Evolutionary conservation across 2,888 invertebrate species (phyloP), one percentile per base, ranked within the genome.

Genomic region (Anticlea derivata): DNA sequence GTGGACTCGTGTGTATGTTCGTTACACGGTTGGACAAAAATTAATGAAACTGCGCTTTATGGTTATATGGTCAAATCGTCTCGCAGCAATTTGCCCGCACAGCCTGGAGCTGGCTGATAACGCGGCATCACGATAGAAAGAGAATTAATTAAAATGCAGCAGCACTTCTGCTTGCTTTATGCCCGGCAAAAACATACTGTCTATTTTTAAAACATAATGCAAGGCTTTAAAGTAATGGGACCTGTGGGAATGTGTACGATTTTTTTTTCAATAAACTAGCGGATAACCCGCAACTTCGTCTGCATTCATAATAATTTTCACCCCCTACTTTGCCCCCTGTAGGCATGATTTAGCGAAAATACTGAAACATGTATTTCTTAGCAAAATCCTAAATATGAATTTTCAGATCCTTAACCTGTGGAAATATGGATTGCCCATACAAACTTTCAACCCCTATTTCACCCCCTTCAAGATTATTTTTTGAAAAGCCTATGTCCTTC

Each of bases 141-240:
- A 79, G 83, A 88, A 89, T 89, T 89, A 88, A 90, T 89, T 90
- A 89, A 89, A 87, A 88, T 86, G 84, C 88, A 87, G 80, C 83
- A 86, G 78, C 86, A 86, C 85, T 83, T 76, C 81, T 78, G 80
- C 65, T 72, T 76, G 78, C 79, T 83, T 80, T 82, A 81, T 78
- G 77, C 72, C 70, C 53, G 63, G 66, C 63, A 51, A 55, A 60
- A 62, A 57, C 41, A 48, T 41, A 48, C 45, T 52, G 54, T 40
- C 55, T 53, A 52, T 46, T 55, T 60, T 58, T 54, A 51, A 52
- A 39, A 39, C 44, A 48, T 48, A 44, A 52, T 44, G 41, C 29
- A 33, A 38, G 35, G 31, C 37, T 47, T 44, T 34, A 34, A 24
- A 31, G 37, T 38, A 47, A 47, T 43, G 41, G 43, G 37, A 41